These are phyloP conservation scores for Podarcis siculus DNA, from an alignment of 2,797 vertebrate species.

Conservation along the genomic window DNA sequence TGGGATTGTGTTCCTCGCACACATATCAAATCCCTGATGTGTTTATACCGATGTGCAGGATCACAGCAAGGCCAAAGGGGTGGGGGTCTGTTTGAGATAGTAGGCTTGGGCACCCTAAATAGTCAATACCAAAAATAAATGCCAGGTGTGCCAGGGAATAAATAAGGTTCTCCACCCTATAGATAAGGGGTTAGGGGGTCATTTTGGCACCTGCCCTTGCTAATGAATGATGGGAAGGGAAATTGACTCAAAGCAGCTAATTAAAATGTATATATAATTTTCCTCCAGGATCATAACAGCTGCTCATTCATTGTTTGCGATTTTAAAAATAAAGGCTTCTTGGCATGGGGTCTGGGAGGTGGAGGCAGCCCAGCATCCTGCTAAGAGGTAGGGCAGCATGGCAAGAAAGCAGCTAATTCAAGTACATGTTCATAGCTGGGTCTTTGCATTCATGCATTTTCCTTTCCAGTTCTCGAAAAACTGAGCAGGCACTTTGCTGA, in stretches of 20 bases:
- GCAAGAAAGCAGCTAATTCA: conserved; percentile 43
- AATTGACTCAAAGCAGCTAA: conserved; percentile 70
- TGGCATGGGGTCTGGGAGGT: conserved; percentile 65
- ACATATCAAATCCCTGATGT: no score
- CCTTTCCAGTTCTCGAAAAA: conserved; percentile 58
- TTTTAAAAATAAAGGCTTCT: conserved; percentile 80
- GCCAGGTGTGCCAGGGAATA: conserved; percentile 28
- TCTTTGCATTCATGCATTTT: conserved; percentile 34
- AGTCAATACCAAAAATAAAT: conserved; percentile 28
- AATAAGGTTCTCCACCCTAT: conserved; percentile 63
- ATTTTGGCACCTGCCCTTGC: conserved; percentile 68
- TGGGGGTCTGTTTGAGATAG: not conserved
- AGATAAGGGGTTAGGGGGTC: conserved; percentile 66
- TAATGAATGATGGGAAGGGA: conserved; percentile 71
- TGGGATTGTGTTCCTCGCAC: not conserved
- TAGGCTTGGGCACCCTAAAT: not conserved
- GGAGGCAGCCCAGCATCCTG: conserved; percentile 51
- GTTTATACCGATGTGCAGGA: not conserved
- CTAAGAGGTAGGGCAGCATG: conserved; percentile 11
- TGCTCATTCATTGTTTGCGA: conserved; percentile 76
- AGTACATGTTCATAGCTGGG: conserved; percentile 56
- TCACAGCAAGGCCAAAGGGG: not conserved
- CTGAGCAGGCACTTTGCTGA: conserved; percentile 41
- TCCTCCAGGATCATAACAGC: conserved; percentile 55
- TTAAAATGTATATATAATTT: conserved; percentile 76